These are phyloP conservation scores for Apodemia mormo DNA, from an alignment of 2,888 invertebrate genomes.

Conservation along the genomic window DNA sequence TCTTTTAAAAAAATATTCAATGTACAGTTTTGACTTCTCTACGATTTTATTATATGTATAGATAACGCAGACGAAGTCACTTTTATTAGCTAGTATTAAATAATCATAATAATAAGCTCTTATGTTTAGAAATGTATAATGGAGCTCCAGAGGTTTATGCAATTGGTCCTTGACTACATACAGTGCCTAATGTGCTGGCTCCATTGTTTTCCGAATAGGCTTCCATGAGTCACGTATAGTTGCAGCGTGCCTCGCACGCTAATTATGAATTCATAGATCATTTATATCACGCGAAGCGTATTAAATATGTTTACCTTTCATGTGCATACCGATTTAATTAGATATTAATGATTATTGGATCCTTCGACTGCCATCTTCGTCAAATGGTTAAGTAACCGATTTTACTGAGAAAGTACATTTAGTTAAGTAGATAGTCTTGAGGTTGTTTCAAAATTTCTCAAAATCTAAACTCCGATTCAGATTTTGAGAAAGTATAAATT, in stretches of 20 bases:
- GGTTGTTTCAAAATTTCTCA: too few relatives aligned
- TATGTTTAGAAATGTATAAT: constrained; percentile 5
- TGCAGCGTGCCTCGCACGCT: constrained; percentile 16
- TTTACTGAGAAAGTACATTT: too few relatives aligned
- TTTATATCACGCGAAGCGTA: constrained; percentile 2
- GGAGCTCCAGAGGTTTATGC: constrained; percentile 4
- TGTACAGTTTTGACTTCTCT: too few relatives aligned
- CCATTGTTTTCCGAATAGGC: constrained; percentile 13
- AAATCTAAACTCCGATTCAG: too few relatives aligned
- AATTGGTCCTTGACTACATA: constrained; percentile 11
- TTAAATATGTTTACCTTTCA: constrained; percentile 5
- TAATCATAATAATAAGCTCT: too few relatives aligned
- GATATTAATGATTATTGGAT: background rate
- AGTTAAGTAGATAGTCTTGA: too few relatives aligned
- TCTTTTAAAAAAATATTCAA: too few relatives aligned
- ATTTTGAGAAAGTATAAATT: too few relatives aligned
- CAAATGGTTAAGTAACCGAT: too few relatives aligned
- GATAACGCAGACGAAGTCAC: too few relatives aligned
- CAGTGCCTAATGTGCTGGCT: constrained; percentile 10
- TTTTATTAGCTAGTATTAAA: too few relatives aligned
- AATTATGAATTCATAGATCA: constrained; percentile 15
- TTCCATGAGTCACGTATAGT: constrained; percentile 4
- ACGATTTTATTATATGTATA: too few relatives aligned
- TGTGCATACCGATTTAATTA: background rate
- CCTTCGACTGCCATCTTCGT: background rate